These are phyloP conservation scores for Drosophila colorata DNA, from an alignment of 2,888 invertebrate species.

Conservation along the genomic window DNA sequence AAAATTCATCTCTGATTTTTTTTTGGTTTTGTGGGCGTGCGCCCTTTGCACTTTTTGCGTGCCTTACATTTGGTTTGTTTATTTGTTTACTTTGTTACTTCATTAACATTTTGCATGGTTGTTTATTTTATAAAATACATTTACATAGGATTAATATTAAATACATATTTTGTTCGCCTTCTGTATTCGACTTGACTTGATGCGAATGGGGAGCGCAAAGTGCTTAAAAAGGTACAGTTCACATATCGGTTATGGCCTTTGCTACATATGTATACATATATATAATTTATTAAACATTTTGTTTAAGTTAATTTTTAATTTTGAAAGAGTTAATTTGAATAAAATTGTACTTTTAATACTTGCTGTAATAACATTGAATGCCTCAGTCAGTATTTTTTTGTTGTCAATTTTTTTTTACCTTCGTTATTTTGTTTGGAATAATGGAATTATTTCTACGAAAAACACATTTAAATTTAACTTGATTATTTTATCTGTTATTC, in stretches of 20 bases:
- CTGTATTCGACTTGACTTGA: slow-evolving; percentile 45
- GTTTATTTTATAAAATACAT: slow-evolving; percentile 37
- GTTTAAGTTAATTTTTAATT: slow-evolving; percentile 32
- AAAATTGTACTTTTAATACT: slow-evolving; percentile 54
- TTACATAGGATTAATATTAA: slow-evolving; percentile 34
- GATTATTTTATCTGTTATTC: slow-evolving; percentile 12
- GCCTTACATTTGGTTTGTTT: slow-evolving; percentile 53
- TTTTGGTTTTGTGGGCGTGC: slow-evolving; percentile 55
- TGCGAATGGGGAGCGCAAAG: slow-evolving; percentile 26
- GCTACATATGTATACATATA: slow-evolving; percentile 25
- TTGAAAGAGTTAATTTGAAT: slow-evolving; percentile 53
- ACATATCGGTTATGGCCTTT: slow-evolving; percentile 37
- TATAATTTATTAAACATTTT: slow-evolving; percentile 29
- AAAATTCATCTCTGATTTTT: slow-evolving; percentile 5
- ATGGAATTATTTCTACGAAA: slow-evolving; percentile 48
- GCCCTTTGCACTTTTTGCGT: slow-evolving; percentile 63
- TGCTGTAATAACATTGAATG: slow-evolving; percentile 75
- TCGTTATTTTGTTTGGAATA: slow-evolving; percentile 15
- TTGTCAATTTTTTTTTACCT: slow-evolving; percentile 12
- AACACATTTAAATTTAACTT: slow-evolving; percentile 49
- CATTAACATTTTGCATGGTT: slow-evolving; percentile 45
- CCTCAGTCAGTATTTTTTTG: slow-evolving; percentile 80
- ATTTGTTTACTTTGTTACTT: slow-evolving; percentile 42
- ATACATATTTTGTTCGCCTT: slow-evolving; percentile 1
- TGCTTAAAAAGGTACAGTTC: slow-evolving; percentile 47